Conservation (phyloP, 2,113 vertebrate genomes). For the Hippocampus abdominalis region DNA sequence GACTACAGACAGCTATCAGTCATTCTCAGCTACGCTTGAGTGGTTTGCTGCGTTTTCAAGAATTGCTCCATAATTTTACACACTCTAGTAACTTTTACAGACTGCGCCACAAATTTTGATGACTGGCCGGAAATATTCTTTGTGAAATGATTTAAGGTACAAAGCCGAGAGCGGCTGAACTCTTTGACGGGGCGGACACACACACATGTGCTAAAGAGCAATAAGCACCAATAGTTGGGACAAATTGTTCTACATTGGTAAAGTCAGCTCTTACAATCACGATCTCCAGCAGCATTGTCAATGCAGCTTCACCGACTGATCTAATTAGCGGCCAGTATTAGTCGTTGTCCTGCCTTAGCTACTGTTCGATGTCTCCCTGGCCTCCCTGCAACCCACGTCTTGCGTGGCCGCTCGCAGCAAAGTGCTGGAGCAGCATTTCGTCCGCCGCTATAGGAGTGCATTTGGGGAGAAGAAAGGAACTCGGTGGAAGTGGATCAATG, state of each 20-base stretch:
- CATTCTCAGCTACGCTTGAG: not conserved
- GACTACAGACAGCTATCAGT: not conserved
- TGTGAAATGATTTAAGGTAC: constrained; percentile 25
- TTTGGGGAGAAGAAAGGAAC: constrained; percentile 43
- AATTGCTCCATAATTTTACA: constrained; percentile 17
- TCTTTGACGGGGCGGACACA: constrained; percentile 24
- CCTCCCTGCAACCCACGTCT: constrained; percentile 55
- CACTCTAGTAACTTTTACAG: constrained; percentile 12
- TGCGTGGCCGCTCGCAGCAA: constrained; percentile 65
- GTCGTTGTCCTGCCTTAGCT: constrained; percentile 42
- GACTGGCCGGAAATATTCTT: constrained; percentile 25
- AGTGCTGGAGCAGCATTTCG: constrained; percentile 71
- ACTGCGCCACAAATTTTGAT: constrained; percentile 5
- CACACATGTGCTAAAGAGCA: constrained; percentile 30
- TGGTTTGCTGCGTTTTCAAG: constrained; percentile 25
- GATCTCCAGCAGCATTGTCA: not conserved
- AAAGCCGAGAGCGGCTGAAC: constrained; percentile 21
- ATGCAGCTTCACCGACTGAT: constrained; percentile 27
- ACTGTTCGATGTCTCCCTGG: constrained; percentile 29
- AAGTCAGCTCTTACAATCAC: constrained; percentile 16
- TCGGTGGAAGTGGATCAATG: constrained; percentile 67
- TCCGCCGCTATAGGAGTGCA: constrained; percentile 51
- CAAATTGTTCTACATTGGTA: constrained; percentile 7
- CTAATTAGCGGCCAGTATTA: constrained; percentile 50
- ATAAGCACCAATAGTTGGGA: constrained; percentile 25